A percentile compares a stretch with the other conserved stretches of the same genome.
Evolutionary conservation across 2,888 invertebrate genomes (phyloP).

Genomic region (Crioceris asparagi): DNA sequence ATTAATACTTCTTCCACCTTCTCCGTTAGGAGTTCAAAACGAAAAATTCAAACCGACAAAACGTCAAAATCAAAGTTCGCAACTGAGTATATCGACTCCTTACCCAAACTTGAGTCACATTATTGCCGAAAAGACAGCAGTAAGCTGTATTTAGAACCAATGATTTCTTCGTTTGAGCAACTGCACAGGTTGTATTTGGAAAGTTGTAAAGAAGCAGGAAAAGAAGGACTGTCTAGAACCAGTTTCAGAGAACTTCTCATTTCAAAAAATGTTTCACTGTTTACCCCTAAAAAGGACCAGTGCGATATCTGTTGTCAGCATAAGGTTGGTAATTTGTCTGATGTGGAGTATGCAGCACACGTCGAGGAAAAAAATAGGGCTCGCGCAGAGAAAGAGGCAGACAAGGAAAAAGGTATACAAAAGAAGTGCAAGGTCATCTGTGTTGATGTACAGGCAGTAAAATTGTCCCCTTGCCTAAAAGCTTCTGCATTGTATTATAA

Average conservation of each 20-base stretch:
- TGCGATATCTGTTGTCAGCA: slow-evolving; percentile 8
- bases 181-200: slow-evolving; percentile 14
- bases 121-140: too few species aligned
- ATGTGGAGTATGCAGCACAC: slow-evolving; percentile 3
- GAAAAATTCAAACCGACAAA: too few species aligned
- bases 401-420: slow-evolving; percentile 13
- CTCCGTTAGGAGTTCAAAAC: too few species aligned
- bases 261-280: slow-evolving; percentile 12
- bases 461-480: slow-evolving; percentile 18
- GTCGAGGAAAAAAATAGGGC: slow-evolving; percentile 13
- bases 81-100: too few species aligned
- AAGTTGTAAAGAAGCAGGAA: slow-evolving; percentile 10
- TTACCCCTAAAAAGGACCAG: slow-evolving; percentile 17
- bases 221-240: slow-evolving; percentile 10
- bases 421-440: slow-evolving; percentile 16
- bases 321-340: slow-evolving; percentile 4
- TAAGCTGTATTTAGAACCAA: slow-evolving; percentile 16
- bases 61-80: too few species aligned
- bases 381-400: slow-evolving; percentile 11
- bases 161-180: slow-evolving; percentile 11
- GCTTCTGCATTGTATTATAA: slow-evolving; percentile 21
- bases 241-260: slow-evolving; percentile 12
- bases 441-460: slow-evolving; percentile 17
- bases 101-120: too few species aligned
- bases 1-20: too few species aligned